Evolutionary conservation across 2,888 invertebrate species (phyloP), one percentile per base, ranked within the genome.

Genomic region (Agrotis exclamationis): DNA sequence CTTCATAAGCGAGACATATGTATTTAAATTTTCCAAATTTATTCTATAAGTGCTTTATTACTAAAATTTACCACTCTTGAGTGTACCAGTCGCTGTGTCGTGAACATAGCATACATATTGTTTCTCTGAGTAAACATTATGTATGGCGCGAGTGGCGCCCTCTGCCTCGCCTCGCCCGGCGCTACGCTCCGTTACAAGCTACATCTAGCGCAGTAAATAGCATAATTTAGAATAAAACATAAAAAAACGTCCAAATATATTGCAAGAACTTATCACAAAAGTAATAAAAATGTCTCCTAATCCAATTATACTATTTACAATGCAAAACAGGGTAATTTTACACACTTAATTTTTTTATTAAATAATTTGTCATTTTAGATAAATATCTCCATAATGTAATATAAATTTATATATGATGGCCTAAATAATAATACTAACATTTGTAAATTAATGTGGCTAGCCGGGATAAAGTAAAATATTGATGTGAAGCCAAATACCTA

Each of bases 321-420:
- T 90, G 95, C 94, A 95, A 95, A 94, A 91, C 89, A 95, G 90
- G 92, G 88, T 91, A 92, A 93, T 91, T n/a, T 91, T 93, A 92
- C 88, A 91, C 90, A 93, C 90, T 91, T 90, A 90, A 88, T 88
- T 88, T 88, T 87, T 92, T 91, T 85, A 92, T 94, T 95, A 95
- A 92, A 91, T 93, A 94, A 94, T 95, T 95, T 96, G 94, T 95
- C 93, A 94, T 94, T 94, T 90, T 87, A 86, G 90, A 94, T 95
- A 95, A 94, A 95, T 94, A 95, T 89, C 90, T 87, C 87, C 88
- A 88, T 92, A 92, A 90, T 92, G 87, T 92, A 89, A 90, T 91
- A 94, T 94, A 94, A 94, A 93, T 94, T 94, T 92, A 93, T 93
- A 90, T 93, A 89, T 89, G 91, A 93, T 94, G 93, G 92, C 93